phyloP scores from a whole-genome alignment of 2,888 invertebrate species.

The Acanthococcus lagerstroemiae region DNA sequence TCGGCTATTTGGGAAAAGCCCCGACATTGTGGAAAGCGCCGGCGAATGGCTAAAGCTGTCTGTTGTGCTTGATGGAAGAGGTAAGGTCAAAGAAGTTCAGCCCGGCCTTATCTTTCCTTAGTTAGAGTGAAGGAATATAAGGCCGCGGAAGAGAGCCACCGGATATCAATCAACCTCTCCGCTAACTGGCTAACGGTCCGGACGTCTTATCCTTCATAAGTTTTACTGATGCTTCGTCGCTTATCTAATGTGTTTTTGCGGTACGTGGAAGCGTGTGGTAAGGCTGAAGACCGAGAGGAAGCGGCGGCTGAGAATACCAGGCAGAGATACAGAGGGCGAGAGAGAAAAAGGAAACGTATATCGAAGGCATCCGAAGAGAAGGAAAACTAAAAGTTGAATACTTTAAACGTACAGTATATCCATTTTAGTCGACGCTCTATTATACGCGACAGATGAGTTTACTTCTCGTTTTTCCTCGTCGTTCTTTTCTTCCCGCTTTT shows the following conservation, averaged over 20 bases:
- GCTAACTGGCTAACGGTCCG: slow-evolving; percentile 17
- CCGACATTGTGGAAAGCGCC: background rate
- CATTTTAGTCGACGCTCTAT: background rate
- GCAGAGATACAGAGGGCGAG: background rate
- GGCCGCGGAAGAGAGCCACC: slow-evolving; percentile 1
- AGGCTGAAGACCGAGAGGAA: background rate
- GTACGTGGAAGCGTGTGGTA: slow-evolving; percentile 10
- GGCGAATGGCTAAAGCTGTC: slow-evolving; percentile 5
- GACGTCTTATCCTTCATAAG: slow-evolving; percentile 17
- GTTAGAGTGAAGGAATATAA: slow-evolving; percentile 16
- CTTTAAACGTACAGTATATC: background rate
- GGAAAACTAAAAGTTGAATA: background rate
- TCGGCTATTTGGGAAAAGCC: background rate
- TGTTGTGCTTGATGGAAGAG: slow-evolving; percentile 27
- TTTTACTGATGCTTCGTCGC: slow-evolving; percentile 18
- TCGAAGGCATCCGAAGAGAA: background rate
- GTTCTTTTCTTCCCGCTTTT: no score
- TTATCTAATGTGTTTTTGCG: slow-evolving; percentile 27
- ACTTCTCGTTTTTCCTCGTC: background rate
- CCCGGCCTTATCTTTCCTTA: slow-evolving; percentile 19
- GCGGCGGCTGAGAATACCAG: background rate
- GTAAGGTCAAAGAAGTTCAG: slow-evolving; percentile 24
- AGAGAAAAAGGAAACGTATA: background rate
- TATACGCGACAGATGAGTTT: background rate
- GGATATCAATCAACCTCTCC: slow-evolving; percentile 25